These are phyloP conservation scores for Cisticola juncidis DNA, from an alignment of 2,113 vertebrate species.

Conservation along the genomic window DNA sequence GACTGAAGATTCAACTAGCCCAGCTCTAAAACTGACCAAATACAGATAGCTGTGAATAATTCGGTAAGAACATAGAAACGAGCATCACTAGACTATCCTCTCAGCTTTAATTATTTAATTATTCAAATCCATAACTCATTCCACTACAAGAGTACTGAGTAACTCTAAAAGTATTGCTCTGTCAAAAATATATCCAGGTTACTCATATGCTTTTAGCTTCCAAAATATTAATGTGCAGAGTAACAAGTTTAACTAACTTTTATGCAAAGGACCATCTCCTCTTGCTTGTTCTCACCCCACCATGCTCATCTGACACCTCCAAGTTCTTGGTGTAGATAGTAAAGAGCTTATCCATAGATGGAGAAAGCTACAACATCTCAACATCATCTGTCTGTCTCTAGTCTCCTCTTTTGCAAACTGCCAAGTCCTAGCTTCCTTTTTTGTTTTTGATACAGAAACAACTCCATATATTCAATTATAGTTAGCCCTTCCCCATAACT, in stretches of 20 bases:
- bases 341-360: accelerated
- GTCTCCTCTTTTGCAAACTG: not conserved
- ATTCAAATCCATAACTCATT: not conserved
- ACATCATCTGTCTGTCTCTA: not conserved
- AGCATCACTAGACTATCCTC: not conserved
- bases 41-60: not conserved
- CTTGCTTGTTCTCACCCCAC: not conserved
- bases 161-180: not conserved
- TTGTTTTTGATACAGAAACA: not conserved
- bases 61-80: not conserved
- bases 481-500: not conserved
- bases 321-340: not conserved
- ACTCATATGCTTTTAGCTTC: not conserved
- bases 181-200: not conserved
- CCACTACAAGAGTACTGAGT: not conserved
- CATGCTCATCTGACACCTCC: not conserved
- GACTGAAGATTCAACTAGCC: not conserved
- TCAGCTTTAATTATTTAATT: not conserved
- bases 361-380: not conserved
- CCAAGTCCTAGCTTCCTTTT: not conserved
- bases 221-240: not conserved
- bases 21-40: not conserved
- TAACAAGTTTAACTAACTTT: not conserved
- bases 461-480: not conserved
- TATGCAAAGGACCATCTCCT: not conserved